Base-by-base conservation (phyloP, 1,140 invertebrate genomes). In the Trichomalopsis sarcophagae region DNA sequence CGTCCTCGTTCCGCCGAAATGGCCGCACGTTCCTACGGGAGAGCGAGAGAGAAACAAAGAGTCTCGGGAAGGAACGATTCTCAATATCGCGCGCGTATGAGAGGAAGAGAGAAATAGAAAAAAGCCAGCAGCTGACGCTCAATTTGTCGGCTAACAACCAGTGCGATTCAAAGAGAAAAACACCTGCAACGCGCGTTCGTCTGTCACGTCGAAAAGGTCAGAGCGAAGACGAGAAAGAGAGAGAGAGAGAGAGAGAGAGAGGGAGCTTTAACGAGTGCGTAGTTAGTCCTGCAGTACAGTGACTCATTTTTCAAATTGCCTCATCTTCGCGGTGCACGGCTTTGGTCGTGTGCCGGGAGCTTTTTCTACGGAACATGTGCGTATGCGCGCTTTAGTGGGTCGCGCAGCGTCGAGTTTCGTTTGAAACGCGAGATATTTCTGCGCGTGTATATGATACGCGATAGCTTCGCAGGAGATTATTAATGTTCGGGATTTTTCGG, bases 61-160 rank as follows among this genome's bases (percentile, higher is more conserved):
- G 33, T 17, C 17, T 17, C 7, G 73, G 36, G 17, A 33, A 71
- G 69, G 17, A 75, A 44, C 73, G 36, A 75, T 17, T 75, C 36
- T 50, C 75, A 55, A 77, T 77, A 77, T 77, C 44, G 36, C 75
- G 44, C 7, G 75, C 23, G 50, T 27, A n/a, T 27, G 44, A n/a
- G 40, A 47, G 44, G 2, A 11, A 27, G 40, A n/a, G 40, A 40
- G 44, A 36, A 9, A 77, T n/a, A 10, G n/a, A 21, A 27, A 17
- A 27, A 17, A 10, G 1, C 17, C 13, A 50, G 74, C 74, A 76
- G 74, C 44, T 76, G 75, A 77, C 36, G 75, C 75, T 77, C 75
- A 77, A 77, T 77, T 77, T 77, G 75, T 77, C 75, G 40, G 44
- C 21, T 47, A 50, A 77, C 40, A 77, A 50, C 40, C 47, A n/a